These are phyloP conservation scores for Engystomops pustulosus DNA, from an alignment of 2,113 vertebrate genomes.

Conservation along the genomic window DNA sequence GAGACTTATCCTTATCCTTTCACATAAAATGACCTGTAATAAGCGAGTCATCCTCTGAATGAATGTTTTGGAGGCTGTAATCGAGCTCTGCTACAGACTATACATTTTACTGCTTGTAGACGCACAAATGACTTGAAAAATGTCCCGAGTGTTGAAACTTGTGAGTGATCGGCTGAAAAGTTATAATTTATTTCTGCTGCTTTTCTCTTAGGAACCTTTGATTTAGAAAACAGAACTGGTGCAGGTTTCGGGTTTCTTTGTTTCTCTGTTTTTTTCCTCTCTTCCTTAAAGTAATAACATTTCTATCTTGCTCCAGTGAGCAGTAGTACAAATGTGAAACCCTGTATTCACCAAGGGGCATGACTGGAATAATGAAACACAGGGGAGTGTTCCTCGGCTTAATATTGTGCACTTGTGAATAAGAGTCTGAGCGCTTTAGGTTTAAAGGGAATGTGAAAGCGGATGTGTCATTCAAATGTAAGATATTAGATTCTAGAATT, in stretches of 20 bases:
- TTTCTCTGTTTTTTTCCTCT: conserved; percentile 21
- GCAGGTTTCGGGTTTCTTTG: conserved; percentile 37
- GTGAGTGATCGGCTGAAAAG: background rate
- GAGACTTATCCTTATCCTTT: conserved; percentile 39
- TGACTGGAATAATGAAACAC: conserved; percentile 66
- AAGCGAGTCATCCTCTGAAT: conserved; percentile 26
- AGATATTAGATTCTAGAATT: background rate
- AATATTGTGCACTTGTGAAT: conserved; percentile 1
- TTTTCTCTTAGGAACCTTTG: conserved; percentile 31
- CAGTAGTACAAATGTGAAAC: conserved; percentile 66
- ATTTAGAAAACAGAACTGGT: conserved; percentile 34
- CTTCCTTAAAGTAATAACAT: conserved; percentile 64
- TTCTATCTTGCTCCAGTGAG: conserved; percentile 62
- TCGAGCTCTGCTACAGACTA: conserved; percentile 2
- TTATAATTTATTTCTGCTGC: conserved; percentile 5
- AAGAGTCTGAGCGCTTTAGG: background rate
- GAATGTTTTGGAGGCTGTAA: background rate
- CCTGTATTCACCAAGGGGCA: conserved; percentile 65
- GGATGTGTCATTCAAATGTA: background rate
- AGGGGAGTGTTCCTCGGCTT: conserved; percentile 45
- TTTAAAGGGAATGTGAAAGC: background rate
- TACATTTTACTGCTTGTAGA: conserved; percentile 31
- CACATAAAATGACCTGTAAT: conserved; percentile 50
- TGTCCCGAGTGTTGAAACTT: background rate
- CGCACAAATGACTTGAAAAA: conserved; percentile 14